These are phyloP conservation scores for Lamellibrachia luymesi DNA, from an alignment of 1,140 invertebrate genomes.

Conservation along the genomic window DNA sequence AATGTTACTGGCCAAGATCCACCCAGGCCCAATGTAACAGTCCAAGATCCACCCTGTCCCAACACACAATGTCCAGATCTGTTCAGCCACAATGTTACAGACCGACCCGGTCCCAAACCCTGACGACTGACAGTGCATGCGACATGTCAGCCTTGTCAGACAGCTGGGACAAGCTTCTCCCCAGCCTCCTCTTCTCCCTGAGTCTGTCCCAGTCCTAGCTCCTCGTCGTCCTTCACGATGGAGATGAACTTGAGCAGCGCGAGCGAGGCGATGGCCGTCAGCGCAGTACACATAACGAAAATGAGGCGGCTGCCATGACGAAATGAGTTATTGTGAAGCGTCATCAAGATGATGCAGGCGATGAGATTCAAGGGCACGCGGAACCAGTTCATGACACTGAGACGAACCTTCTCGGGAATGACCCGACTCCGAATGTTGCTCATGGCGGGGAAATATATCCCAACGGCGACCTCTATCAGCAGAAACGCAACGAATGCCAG, in stretches of 20 bases:
- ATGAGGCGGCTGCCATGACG: constrained; percentile 57
- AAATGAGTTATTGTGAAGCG: constrained; percentile 58
- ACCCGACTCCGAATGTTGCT: constrained; percentile 64
- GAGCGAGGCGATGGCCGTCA: constrained; percentile 48
- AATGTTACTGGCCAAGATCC: not conserved
- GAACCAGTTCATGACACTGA: constrained; percentile 56
- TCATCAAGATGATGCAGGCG: constrained; percentile 54
- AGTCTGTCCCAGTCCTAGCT: not conserved
- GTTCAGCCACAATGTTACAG: not conserved
- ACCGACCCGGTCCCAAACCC: not conserved
- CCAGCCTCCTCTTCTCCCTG: not conserved
- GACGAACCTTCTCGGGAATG: constrained; percentile 62
- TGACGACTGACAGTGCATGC: too few species aligned
- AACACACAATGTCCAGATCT: too few species aligned
- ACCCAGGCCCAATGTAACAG: not conserved
- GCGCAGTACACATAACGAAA: constrained; percentile 55
- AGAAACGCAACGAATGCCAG: constrained; percentile 66
- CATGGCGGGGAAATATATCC: constrained; percentile 61
- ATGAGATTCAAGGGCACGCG: constrained; percentile 56
- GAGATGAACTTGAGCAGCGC: constrained; percentile 32
- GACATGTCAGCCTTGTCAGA: not conserved
- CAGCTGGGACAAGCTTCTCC: not conserved
- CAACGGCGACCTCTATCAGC: constrained; percentile 64
- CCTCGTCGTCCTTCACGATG: constrained; percentile 17
- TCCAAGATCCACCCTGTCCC: too few species aligned